phyloP scores from a whole-genome alignment of 2,888 invertebrate genomes.

The Drosophila subquinaria region DNA sequence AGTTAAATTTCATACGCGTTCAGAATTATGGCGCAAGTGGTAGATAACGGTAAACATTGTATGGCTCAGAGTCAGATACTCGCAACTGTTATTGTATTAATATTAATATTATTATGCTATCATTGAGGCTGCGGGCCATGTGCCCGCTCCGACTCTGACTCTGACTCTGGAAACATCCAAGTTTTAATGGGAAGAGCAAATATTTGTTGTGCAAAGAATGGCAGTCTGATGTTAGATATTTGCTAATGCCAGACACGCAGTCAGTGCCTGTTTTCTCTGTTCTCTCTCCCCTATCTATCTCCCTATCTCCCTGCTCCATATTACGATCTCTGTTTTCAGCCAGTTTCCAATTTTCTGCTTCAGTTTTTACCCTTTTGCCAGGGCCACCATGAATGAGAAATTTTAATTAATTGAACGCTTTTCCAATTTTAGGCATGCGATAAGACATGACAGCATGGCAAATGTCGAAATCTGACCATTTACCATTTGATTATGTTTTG shows the following conservation, averaged over 20 bases:
- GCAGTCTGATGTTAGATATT: conserved; percentile 63
- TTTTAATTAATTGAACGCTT: conserved; percentile 64
- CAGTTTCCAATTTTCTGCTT: conserved; percentile 17
- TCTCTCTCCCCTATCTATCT: not conserved
- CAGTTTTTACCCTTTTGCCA: conserved; percentile 19
- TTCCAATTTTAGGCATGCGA: conserved; percentile 62
- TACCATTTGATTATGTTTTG: conserved; percentile 3
- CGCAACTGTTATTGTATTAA: not conserved
- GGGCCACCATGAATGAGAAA: conserved; percentile 38
- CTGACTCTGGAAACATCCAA: not conserved
- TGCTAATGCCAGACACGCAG: conserved; percentile 60
- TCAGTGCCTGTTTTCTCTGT: conserved; percentile 1
- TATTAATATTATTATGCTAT: not conserved
- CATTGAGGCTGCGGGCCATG: conserved; percentile 30
- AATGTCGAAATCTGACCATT: conserved; percentile 43
- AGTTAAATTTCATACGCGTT: conserved; percentile 63
- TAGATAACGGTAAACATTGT: conserved; percentile 58
- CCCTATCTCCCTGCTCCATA: not conserved
- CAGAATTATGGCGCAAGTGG: conserved; percentile 66
- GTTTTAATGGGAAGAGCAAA: conserved; percentile 41
- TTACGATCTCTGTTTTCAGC: conserved; percentile 16
- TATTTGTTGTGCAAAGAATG: conserved; percentile 67
- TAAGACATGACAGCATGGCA: conserved; percentile 38
- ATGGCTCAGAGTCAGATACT: not conserved
- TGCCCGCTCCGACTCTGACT: not conserved